phyloP scores from a whole-genome alignment of 2,113 vertebrate genomes.

The Archilochus colubris region DNA sequence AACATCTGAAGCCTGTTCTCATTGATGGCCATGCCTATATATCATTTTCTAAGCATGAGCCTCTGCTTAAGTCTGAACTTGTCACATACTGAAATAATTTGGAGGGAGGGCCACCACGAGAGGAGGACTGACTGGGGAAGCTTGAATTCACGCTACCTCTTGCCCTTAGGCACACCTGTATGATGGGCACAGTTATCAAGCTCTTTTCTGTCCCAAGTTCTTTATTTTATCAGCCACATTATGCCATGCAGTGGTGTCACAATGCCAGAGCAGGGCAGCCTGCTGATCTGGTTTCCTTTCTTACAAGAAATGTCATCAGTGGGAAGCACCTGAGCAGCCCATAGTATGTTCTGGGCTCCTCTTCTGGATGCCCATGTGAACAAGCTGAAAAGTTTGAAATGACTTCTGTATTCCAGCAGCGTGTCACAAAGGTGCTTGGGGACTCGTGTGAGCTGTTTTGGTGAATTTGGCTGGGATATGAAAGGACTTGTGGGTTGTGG shows the following conservation, averaged over 20 bases:
- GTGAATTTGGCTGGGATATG: neutral
- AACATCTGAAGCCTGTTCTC: conserved; percentile 16
- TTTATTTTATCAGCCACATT: neutral
- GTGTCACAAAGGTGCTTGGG: neutral
- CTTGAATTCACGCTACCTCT: neutral
- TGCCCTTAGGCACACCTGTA: accelerated
- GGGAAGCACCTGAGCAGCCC: neutral
- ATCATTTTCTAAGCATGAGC: neutral
- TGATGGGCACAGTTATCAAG: neutral
- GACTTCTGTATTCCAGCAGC: neutral
- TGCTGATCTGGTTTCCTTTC: neutral
- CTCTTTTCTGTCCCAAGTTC: neutral
- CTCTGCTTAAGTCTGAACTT: neutral
- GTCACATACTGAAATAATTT: neutral
- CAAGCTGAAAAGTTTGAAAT: neutral
- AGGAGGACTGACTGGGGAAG: neutral
- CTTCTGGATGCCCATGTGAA: accelerated
- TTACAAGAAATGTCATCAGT: neutral
- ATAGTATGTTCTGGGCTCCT: neutral
- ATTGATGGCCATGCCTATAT: neutral
- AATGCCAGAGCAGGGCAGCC: neutral
- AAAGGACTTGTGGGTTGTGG: neutral
- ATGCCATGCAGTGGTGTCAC: neutral
- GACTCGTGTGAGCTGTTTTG: neutral
- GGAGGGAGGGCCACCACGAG: neutral